Percentiles rank a stretch among this genome's conserved stretches.
Evolutionary conservation across 2,797 vertebrate genomes (phyloP).

Genomic region (Clarias fuscus): DNA sequence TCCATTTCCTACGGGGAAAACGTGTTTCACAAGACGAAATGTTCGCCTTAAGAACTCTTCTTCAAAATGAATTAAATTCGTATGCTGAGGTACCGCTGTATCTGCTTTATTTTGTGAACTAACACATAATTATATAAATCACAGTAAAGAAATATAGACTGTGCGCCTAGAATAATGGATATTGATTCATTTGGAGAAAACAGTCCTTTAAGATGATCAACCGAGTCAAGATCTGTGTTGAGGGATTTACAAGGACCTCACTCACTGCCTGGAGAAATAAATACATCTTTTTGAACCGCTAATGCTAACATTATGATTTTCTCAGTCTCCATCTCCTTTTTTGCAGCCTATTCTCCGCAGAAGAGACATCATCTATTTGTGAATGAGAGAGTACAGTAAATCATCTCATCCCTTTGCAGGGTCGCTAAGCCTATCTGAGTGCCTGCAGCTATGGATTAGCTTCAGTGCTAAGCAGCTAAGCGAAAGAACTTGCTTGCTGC

Average conservation of each 20-base stretch:
- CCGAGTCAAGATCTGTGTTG: neutral
- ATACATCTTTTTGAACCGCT: too few species aligned
- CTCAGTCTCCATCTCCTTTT: neutral
- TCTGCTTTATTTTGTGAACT: neutral
- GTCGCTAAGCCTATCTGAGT: conserved; percentile 39
- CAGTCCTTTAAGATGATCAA: neutral
- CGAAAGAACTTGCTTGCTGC: conserved; percentile 8
- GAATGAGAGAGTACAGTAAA: conserved; percentile 1
- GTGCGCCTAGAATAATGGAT: neutral
- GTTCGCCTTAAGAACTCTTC: too few species aligned
- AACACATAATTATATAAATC: neutral
- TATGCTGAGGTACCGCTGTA: too few species aligned
- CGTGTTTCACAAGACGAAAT: too few species aligned
- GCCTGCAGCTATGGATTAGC: conserved; percentile 42
- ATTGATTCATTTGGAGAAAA: neutral
- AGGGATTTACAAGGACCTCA: neutral
- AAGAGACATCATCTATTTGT: conserved; percentile 1
- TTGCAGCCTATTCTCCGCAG: neutral
- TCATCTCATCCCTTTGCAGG: conserved; percentile 24
- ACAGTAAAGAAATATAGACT: neutral
- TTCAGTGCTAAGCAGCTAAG: conserved; percentile 18
- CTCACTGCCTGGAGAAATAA: neutral
- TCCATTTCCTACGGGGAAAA: too few species aligned
- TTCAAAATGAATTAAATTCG: too few species aligned
- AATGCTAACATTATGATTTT: neutral